Evolutionary conservation across 2,113 vertebrate species (phyloP).

Genomic region (Chloroceryle aenea): DNA sequence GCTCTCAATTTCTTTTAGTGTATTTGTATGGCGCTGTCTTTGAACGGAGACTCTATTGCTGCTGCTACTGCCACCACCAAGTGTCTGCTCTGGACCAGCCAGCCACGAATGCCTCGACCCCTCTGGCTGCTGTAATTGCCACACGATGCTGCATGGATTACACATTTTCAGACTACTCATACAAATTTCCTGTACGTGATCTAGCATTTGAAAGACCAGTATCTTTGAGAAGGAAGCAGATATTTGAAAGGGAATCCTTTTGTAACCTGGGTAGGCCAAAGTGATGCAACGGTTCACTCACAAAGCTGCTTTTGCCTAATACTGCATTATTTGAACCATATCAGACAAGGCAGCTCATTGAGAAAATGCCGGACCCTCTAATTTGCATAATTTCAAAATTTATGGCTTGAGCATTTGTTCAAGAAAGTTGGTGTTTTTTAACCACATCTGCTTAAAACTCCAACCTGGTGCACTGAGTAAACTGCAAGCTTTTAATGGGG

Average conservation of each 20-base stretch:
- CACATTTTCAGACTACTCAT: background rate
- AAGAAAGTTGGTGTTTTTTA: background rate
- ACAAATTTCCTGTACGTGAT: background rate
- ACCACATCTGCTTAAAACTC: background rate
- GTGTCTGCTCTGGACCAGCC: background rate
- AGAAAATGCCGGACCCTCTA: slow-evolving; percentile 44
- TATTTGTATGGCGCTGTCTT: slow-evolving; percentile 89
- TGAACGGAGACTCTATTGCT: slow-evolving; percentile 50
- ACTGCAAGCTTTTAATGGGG: background rate
- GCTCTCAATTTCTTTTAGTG: slow-evolving; percentile 58
- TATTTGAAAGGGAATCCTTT: background rate
- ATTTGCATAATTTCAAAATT: slow-evolving; percentile 51
- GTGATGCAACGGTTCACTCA: background rate
- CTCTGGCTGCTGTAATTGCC: background rate
- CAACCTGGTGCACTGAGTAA: background rate
- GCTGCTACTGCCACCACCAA: background rate
- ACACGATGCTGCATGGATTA: background rate
- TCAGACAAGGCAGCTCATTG: slow-evolving; percentile 5
- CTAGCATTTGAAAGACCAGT: background rate
- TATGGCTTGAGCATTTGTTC: slow-evolving; percentile 29
- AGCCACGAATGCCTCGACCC: background rate
- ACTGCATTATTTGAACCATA: background rate
- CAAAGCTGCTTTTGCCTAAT: slow-evolving; percentile 37
- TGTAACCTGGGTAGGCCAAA: slow-evolving; percentile 10
- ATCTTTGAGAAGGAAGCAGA: slow-evolving; percentile 27